Percentiles rank a stretch among this genome's conserved stretches.
Evolutionary conservation across 2,888 invertebrate genomes (phyloP).

Genomic region (Leistus spinibarbis): DNA sequence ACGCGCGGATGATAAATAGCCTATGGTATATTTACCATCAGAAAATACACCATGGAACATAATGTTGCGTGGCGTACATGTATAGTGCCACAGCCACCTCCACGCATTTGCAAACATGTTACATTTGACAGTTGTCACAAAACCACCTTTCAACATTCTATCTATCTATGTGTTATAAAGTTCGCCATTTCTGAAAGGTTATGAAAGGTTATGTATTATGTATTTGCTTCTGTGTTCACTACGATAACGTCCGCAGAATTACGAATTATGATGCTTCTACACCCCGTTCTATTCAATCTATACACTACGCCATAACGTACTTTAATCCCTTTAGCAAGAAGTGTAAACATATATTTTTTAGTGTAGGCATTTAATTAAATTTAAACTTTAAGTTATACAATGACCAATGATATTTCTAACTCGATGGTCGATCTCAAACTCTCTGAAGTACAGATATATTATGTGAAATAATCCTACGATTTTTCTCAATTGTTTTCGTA

Average conservation of each 20-base stretch:
- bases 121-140: slow-evolving; percentile 1
- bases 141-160: background rate
- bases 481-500: too few relatives aligned
- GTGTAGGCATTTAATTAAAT: too few relatives aligned
- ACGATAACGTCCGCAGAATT: background rate
- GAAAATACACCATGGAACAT: slow-evolving; percentile 5
- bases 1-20: slow-evolving; percentile 3
- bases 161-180: background rate
- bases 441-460: too few relatives aligned
- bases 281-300: too few relatives aligned
- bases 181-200: background rate
- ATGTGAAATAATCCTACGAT: too few relatives aligned
- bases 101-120: background rate
- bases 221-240: background rate
- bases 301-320: too few relatives aligned
- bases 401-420: too few relatives aligned
- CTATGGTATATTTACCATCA: slow-evolving; percentile 2
- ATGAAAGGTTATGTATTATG: background rate
- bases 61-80: background rate
- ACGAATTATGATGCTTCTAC: background rate
- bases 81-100: background rate
- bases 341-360: too few relatives aligned
- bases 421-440: too few relatives aligned
- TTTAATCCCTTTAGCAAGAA: too few relatives aligned
- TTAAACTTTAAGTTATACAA: too few relatives aligned